phyloP scores from a whole-genome alignment of 2,113 vertebrate genomes.

The Taurulus bubalis region DNA sequence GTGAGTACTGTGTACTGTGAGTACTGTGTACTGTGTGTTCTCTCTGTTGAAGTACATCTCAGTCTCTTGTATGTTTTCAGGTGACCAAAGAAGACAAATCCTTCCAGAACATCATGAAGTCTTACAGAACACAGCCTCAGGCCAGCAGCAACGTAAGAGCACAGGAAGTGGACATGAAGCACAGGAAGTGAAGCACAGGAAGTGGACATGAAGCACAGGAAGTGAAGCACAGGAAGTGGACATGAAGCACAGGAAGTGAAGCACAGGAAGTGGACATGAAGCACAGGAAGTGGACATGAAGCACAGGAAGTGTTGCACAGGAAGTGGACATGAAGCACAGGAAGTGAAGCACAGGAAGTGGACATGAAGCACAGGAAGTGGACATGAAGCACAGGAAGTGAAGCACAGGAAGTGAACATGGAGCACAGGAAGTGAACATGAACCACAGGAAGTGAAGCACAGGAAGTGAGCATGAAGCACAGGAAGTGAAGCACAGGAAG shows the following conservation, averaged over 20 bases:
- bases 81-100: constrained; percentile 94
- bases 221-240: neutral
- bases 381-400: neutral
- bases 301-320: neutral
- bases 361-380: too few species aligned
- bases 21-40: constrained; percentile 13
- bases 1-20: neutral
- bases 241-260: neutral
- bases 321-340: neutral
- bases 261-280: neutral
- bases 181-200: neutral
- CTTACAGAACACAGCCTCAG: constrained; percentile 95
- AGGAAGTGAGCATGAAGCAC: too few species aligned
- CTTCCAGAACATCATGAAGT: constrained; percentile 98
- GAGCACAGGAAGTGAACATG: too few species aligned
- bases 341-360: too few species aligned
- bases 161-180: neutral
- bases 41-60: neutral
- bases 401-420: neutral
- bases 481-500: too few species aligned
- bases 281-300: too few species aligned
- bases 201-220: neutral
- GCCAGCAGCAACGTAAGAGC: constrained; percentile 92
- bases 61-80: constrained; percentile 71
- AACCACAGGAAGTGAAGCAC: too few species aligned